phyloP scores from a whole-genome alignment of 2,797 vertebrate species.

The Echiichthys vipera region DNA sequence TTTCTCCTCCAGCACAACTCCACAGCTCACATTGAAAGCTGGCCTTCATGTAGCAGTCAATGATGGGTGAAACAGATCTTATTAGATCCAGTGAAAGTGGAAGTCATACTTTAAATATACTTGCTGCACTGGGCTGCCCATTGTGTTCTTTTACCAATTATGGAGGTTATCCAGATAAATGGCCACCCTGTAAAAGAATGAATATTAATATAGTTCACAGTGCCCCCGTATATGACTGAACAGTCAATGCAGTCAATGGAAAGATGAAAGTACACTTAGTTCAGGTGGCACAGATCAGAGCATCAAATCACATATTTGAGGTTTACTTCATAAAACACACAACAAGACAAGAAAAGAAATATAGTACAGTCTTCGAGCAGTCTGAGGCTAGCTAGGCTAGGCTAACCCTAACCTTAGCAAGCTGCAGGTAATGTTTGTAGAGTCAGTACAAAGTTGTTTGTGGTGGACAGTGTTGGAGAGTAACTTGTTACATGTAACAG shows the following conservation, averaged over 20 bases:
- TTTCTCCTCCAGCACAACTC: conserved; percentile 32
- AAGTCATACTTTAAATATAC: conserved; percentile 51
- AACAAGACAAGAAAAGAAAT: not conserved
- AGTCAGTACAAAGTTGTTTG: no score
- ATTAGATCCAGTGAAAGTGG: conserved; percentile 44
- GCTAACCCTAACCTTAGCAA: no score
- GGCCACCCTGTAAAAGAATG: not conserved
- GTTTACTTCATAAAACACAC: not conserved
- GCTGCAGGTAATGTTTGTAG: not conserved
- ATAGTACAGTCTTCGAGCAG: not conserved
- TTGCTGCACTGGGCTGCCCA: conserved; percentile 18
- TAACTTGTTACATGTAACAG: no score
- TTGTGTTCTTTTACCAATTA: conserved; percentile 42
- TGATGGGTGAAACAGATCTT: conserved; percentile 62
- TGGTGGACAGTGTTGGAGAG: no score
- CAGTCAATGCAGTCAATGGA: not conserved
- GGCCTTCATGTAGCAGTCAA: conserved; percentile 56
- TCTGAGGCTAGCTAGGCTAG: not conserved
- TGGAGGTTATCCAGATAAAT: conserved; percentile 21
- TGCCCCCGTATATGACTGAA: not conserved
- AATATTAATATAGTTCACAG: not conserved
- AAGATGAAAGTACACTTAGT: not conserved
- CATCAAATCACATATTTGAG: not conserved
- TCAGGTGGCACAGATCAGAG: not conserved
- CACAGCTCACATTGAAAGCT: conserved; percentile 45